A percentile compares a stretch with the other conserved stretches of the same genome.
These are phyloP conservation scores for Drosophila elegans DNA, from an alignment of 1,140 invertebrate genomes.

Conservation along the genomic window DNA sequence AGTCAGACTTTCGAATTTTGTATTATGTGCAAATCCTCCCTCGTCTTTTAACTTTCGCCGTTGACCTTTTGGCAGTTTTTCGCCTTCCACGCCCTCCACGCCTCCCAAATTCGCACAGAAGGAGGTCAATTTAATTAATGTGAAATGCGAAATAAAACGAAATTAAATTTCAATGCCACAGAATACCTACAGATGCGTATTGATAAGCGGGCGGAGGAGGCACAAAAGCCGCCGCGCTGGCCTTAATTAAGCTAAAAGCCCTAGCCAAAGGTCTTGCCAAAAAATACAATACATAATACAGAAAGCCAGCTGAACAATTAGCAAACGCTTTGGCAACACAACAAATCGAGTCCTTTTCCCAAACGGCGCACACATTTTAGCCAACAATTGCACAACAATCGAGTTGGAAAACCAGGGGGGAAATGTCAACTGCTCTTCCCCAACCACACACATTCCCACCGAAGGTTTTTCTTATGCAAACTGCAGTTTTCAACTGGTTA, in stretches of 20 bases:
- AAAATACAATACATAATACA: conserved; percentile 1
- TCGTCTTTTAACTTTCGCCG: background rate
- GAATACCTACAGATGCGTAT: conserved; percentile 14
- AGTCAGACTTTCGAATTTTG: background rate
- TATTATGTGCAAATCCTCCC: conserved; percentile 5
- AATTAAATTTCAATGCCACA: conserved; percentile 38
- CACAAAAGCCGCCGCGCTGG: conserved; percentile 9
- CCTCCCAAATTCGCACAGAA: conserved; percentile 1
- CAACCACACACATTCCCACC: background rate
- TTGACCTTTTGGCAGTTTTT: conserved; percentile 20
- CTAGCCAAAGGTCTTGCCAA: conserved; percentile 13
- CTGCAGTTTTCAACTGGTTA: conserved; percentile 41
- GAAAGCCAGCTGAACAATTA: conserved; percentile 35
- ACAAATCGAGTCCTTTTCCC: conserved; percentile 13
- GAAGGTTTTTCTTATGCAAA: conserved; percentile 50
- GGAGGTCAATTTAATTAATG: conserved; percentile 68
- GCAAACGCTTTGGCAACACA: conserved; percentile 14
- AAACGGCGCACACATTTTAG: background rate
- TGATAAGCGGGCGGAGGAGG: conserved; percentile 15
- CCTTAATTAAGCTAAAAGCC: conserved; percentile 72
- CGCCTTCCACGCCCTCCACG: background rate
- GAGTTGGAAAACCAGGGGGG: background rate
- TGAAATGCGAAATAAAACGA: conserved; percentile 45
- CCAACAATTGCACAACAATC: conserved; percentile 48
- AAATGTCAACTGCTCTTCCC: conserved; percentile 11